Evolutionary conservation across 35 echinoderm and acorn worm species (phyloP), one percentile per base, ranked within the genome.

Genomic region (Hemicentrotus pulcherrimus): DNA sequence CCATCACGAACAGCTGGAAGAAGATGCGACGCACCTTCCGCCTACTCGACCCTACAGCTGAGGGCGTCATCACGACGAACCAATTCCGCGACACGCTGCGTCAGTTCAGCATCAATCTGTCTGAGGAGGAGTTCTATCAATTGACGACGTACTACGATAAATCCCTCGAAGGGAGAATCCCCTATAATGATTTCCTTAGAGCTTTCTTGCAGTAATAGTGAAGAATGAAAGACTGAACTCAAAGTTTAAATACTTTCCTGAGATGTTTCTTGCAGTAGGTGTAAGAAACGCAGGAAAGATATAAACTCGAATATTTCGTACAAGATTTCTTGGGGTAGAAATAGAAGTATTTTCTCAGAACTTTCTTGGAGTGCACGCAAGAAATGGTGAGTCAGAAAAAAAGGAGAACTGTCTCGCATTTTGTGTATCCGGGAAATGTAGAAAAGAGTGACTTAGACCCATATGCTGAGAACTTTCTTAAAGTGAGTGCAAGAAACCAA

Each of bases 91-190:
- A 95, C 47, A 94, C 97, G 33, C 93, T 99, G 5, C 97, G 98
- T 22, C 97, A 98, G 94, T 99, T 97, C 86, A 99, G 86, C 94
- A 97, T 99, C 93, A 99, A 99, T 78, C 97, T 99, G 4, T 95
- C 94, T 2, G 98, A 99, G 87, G 97, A 99, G 31, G 98, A 99
- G 92, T 99, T 99, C 94, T 99, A 98, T 46, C 98, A 99, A 91
- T 86, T 99, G 46, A 99, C 98, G 96, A 97, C 96, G 1, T 99
- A 97, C 91, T 99, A 99, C 50, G 98, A 99, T 92, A 98, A 96
- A 93, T 86, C 95, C 58, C 92, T 99, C 31, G 92, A 96, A 15
- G 98, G 98, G 14, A 99, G 96, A 95, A 95, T 99, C 92, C 98
- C 97, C 0, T 99, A 99, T 52, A 99, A 99, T 94, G 98, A 99